Base-by-base conservation (phyloP, 2,113 vertebrate species). In the Pangasianodon hypophthalmus region DNA sequence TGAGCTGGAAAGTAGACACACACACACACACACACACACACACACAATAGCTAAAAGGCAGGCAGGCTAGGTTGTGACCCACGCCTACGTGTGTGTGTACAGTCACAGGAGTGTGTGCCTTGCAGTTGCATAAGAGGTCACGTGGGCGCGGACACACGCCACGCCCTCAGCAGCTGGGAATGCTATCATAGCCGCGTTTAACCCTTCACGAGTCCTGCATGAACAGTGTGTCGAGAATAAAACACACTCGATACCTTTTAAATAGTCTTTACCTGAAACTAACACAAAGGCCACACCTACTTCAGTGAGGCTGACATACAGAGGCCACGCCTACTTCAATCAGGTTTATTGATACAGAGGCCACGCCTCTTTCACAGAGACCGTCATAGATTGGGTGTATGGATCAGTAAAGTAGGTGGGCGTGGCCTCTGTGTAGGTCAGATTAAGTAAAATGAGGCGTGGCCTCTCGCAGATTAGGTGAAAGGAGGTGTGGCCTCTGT, bases 41-140 rank as follows among this genome's bases (percentile, higher is more conserved):
- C 26, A 60, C 58, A 41, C 73, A 89, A 52, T 87, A 69, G 37
- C 69, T 84, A 58, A 87, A 86, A 75, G 48, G 21, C 71, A 89
- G 37, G 86, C 88, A 77, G 89, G 82, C 64, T 79, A 84, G 90
- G 84, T 90, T 88, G 37, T 86, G 91, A 93, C 91, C 91, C 86
- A 88, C 62, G 80, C 86, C 83, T 88, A 86, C 37, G 88, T 91
- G 91, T 90, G 92, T 93, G 92, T 94, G 82, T 85, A 64, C 60
- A 85, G 41, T 85, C 24, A 85, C 46, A 48, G 29, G 14, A 82
- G 89, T 90, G 91, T 90, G 93, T 93, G 92, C 93, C 18, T 52
- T 86, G 84, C 91, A 91, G 92, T 96, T 96, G 91, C 90, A 88
- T 96, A 96, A 96, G 16, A 60, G 94, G 92, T 96, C 93, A 94